Evolutionary conservation across 2,797 vertebrate genomes (phyloP).

Genomic region (Acanthiza pusilla): DNA sequence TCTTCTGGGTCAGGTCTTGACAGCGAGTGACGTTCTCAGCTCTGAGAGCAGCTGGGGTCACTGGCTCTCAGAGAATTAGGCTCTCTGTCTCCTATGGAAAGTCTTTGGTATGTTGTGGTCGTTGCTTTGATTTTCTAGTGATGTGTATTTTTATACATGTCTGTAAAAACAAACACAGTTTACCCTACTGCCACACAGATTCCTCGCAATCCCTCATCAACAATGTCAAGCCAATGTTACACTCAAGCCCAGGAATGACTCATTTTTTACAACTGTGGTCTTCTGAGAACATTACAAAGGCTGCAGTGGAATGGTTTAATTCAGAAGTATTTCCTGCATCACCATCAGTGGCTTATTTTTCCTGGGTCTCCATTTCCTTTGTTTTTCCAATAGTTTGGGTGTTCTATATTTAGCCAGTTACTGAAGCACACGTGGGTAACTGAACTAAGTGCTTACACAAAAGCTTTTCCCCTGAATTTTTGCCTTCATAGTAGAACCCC

Average conservation of each 20-base stretch:
- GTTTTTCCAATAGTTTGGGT: slow-evolving; percentile 17
- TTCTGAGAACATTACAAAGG: slow-evolving; percentile 47
- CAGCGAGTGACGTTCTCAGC: not conserved
- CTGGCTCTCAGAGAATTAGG: not conserved
- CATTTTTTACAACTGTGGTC: slow-evolving; percentile 41
- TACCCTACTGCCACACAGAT: not conserved
- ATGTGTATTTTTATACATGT: slow-evolving; percentile 42
- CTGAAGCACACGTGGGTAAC: slow-evolving; percentile 16
- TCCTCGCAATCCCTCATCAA: not conserved
- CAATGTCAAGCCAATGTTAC: not conserved
- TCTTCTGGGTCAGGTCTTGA: slow-evolving; percentile 5
- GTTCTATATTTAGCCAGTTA: slow-evolving; percentile 61
- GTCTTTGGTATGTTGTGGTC: slow-evolving; percentile 15
- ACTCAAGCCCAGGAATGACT: slow-evolving; percentile 10
- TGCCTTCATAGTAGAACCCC: slow-evolving; percentile 38
- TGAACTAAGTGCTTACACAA: slow-evolving; percentile 4
- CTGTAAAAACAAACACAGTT: slow-evolving; percentile 46
- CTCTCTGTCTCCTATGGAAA: slow-evolving; percentile 25
- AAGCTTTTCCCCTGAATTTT: slow-evolving; percentile 26
- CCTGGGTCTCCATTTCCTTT: slow-evolving; percentile 49
- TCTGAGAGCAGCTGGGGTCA: slow-evolving; percentile 39
- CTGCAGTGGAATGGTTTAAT: slow-evolving; percentile 40
- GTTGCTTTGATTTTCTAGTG: slow-evolving; percentile 51
- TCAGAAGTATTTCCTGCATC: slow-evolving; percentile 44
- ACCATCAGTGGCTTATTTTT: slow-evolving; percentile 7